Percentiles rank a stretch among this genome's conserved stretches.
Conservation (phyloP, 1,140 invertebrate species). For the Bombus breviceps region DNA sequence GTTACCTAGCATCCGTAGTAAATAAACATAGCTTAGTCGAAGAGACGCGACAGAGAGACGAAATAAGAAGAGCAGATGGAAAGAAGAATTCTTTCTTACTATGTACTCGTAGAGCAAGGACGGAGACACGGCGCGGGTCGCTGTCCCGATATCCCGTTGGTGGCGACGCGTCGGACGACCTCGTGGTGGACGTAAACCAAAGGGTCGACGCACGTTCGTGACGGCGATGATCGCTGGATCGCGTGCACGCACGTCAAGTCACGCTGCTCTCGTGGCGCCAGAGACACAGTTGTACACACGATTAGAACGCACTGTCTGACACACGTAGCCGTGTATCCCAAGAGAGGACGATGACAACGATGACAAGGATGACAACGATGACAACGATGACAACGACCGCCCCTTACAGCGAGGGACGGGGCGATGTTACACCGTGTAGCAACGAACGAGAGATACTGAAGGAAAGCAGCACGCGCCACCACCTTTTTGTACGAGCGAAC, state of each 20-base stretch:
- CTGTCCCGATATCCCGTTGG: slow-evolving; percentile 3
- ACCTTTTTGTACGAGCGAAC: slow-evolving; percentile 72
- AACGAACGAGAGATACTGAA: slow-evolving; percentile 26
- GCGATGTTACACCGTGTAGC: neutral
- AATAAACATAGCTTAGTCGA: too few relatives aligned
- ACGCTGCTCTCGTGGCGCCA: neutral
- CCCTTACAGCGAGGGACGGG: too few relatives aligned
- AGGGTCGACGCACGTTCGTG: slow-evolving; percentile 5
- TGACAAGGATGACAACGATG: neutral
- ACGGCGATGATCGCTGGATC: neutral
- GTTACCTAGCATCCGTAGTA: too few relatives aligned
- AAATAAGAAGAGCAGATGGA: neutral
- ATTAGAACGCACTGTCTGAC: neutral
- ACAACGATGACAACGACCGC: neutral
- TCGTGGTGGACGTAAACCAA: neutral
- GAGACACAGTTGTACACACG: neutral
- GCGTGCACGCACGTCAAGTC: neutral
- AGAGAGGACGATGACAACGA: too few relatives aligned
- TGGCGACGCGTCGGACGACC: neutral
- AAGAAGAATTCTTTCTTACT: neutral
- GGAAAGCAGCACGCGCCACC: slow-evolving; percentile 55
- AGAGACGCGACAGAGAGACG: neutral
- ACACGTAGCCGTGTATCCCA: too few relatives aligned
- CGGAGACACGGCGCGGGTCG: neutral
- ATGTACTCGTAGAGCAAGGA: neutral